Evolutionary conservation across 1,140 invertebrate genomes (phyloP).

Genomic region (Nomia melanderi): DNA sequence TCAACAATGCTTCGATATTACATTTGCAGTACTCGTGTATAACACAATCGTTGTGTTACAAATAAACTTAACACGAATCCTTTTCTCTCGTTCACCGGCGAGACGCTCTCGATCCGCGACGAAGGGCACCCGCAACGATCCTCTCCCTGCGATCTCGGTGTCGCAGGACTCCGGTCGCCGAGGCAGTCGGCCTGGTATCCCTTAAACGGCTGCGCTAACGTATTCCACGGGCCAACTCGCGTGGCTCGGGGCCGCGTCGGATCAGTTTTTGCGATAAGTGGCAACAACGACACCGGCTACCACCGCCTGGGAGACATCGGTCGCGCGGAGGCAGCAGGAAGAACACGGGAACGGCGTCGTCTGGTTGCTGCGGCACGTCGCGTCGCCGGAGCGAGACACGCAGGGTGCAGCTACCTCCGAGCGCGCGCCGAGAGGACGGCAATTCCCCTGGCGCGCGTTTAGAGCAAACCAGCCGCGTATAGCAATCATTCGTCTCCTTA

Average conservation of each 20-base stretch:
- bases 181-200: slow-evolving; percentile 5
- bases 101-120: not conserved
- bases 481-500: slow-evolving; percentile 68
- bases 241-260: slow-evolving; percentile 51
- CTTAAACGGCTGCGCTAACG: slow-evolving; percentile 57
- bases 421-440: slow-evolving; percentile 24
- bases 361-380: slow-evolving; percentile 20
- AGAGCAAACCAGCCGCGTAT: slow-evolving; percentile 61
- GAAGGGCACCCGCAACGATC: not conserved
- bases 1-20: no score
- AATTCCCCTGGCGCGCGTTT: slow-evolving; percentile 61
- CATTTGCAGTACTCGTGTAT: no score
- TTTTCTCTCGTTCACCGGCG: not conserved
- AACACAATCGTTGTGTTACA: no score
- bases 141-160: not conserved
- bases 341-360: not conserved
- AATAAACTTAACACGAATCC: no score
- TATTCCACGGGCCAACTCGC: slow-evolving; percentile 56
- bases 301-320: slow-evolving; percentile 40
- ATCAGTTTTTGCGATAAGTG: slow-evolving; percentile 67
- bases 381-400: no score
- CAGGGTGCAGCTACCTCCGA: not conserved
- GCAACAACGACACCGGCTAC: slow-evolving; percentile 60
- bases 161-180: not conserved
- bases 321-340: slow-evolving; percentile 15